Evolutionary conservation across 35 echinoderm and acorn worm species (phyloP), one percentile per base, ranked within the genome.

Genomic region (Lytechinus pictus): DNA sequence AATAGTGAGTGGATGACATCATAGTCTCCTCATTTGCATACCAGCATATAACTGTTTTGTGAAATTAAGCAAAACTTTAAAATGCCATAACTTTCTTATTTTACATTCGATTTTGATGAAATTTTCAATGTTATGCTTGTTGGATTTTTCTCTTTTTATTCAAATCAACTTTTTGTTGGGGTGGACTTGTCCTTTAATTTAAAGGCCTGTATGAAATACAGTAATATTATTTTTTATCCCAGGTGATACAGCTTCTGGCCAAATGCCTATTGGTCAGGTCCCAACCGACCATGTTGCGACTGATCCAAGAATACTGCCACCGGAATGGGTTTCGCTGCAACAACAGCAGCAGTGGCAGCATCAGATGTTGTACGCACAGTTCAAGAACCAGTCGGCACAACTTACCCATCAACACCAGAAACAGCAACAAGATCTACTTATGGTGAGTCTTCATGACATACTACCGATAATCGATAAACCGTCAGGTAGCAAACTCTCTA

Each of bases 291-390:
- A 87, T 28, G 86, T 89, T 9, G 86, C 95, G 11, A 87, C 89
- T 4, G 89, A 94, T 52, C 96, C 96, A 12, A 54, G 88, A 86
- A 94, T 54, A 16, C 24, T 94, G 86, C 58, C 94, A 11, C 94
- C 91, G 52, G 96, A 96, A 87, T 94, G 94, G 87, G 10, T 98
- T 91, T 79, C 95, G 24, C 96, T 99, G 3, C 96, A 98, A 29
- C 97, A 99, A 79, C 98, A 99, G 96, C 98, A 99, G 87, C 98
- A 99, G 92, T 96, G 97, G 89, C 98, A 99, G 96, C 97, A 99
- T 53, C 98, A 99, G 94, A 54, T 99, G 54, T 94, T 99, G 21
- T 96, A 98, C 61, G 97, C 96, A 19, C 97, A 99, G 95, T 99
- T 97, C 96, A 98, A 97, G 89, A 96, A 98, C 86, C 94, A 94